Percentiles rank a stretch among this genome's conserved stretches.
phyloP scores from a whole-genome alignment of 2,888 invertebrate species.

The Saturnia japonica region DNA sequence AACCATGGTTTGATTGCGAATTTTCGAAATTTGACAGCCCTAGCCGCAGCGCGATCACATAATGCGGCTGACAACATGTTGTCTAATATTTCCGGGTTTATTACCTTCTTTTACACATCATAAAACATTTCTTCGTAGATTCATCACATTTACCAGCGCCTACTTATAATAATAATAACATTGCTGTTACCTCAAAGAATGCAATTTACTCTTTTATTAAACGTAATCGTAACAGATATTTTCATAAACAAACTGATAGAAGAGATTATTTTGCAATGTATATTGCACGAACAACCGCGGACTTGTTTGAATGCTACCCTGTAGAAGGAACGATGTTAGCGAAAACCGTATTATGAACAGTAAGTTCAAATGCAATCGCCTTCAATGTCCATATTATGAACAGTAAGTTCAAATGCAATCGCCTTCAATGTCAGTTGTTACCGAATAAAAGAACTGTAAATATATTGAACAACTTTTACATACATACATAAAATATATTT shows the following conservation, averaged over 20 bases:
- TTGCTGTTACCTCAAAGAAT: background rate
- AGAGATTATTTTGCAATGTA: background rate
- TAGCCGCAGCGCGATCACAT: conserved; percentile 5
- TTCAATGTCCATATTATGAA: no score
- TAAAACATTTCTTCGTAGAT: conserved; percentile 26
- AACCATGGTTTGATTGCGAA: background rate
- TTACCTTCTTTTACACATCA: conserved; percentile 7
- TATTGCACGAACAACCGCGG: background rate
- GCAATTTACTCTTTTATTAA: background rate
- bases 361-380: background rate
- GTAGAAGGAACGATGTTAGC: no score
- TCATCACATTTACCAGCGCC: conserved; percentile 39
- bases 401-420: background rate
- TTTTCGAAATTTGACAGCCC: background rate
- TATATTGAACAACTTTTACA: background rate
- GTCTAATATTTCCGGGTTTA: conserved; percentile 11
- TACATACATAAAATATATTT: no score
- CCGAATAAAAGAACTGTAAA: background rate
- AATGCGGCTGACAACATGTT: conserved; percentile 6
- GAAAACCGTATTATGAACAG: no score
- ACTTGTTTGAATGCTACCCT: background rate
- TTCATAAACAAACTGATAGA: background rate
- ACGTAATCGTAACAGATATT: background rate
- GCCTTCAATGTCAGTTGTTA: no score
- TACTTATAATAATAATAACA: conserved; percentile 18